These are phyloP conservation scores for Hemicordylus capensis DNA, from an alignment of 2,113 vertebrate species.

Conservation along the genomic window DNA sequence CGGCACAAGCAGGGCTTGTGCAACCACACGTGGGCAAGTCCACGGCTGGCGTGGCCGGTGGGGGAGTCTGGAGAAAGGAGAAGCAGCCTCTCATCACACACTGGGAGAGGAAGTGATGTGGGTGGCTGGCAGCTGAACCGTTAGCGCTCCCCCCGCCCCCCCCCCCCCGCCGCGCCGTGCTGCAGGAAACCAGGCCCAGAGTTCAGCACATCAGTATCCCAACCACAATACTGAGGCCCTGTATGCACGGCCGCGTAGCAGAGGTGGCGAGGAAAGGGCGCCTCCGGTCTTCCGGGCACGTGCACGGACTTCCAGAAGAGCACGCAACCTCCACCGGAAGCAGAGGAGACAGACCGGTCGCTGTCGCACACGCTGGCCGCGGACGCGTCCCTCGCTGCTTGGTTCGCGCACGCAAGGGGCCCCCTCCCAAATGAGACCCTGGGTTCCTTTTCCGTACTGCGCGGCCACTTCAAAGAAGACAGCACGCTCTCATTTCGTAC, in stretches of 20 bases:
- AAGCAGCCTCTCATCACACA: background rate
- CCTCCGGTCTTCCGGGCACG: too few relatives aligned
- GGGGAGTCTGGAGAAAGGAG: background rate
- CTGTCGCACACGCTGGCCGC: rapidly evolving
- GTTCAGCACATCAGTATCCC: too few relatives aligned
- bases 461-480: too few relatives aligned
- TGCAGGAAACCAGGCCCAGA: background rate
- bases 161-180: too few relatives aligned
- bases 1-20: constrained; percentile 46
- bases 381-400: background rate
- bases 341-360: too few relatives aligned
- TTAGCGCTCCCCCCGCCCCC: background rate
- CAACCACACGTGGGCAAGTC: background rate
- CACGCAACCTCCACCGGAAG: too few relatives aligned
- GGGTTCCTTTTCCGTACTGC: background rate
- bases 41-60: background rate
- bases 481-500: background rate
- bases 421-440: background rate
- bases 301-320: background rate
- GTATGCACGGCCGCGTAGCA: background rate
- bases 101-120: constrained; percentile 73
- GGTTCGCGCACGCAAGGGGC: background rate
- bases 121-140: constrained; percentile 10
- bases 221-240: background rate
- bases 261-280: background rate